Conservation (phyloP, 2,888 invertebrate species). For the Lasioglossum lativentre region DNA sequence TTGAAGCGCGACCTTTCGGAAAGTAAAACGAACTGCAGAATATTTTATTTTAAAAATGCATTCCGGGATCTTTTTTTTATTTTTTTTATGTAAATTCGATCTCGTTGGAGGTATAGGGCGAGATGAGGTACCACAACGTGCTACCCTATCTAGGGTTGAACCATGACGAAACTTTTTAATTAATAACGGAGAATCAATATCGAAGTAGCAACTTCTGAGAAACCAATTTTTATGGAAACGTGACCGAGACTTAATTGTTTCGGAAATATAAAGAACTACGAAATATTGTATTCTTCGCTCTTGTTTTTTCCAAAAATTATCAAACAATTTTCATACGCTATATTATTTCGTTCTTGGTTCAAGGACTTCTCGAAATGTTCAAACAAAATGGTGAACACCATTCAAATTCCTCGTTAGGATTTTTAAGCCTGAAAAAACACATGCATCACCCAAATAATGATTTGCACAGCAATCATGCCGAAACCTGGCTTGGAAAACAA, state of each 20-base stretch:
- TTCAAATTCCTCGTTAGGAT: neutral
- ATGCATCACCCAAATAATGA: neutral
- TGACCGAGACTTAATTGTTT: neutral
- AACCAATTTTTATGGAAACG: neutral
- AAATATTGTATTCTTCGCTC: neutral
- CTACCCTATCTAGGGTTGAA: neutral
- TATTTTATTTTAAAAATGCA: conserved; percentile 1
- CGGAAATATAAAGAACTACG: neutral
- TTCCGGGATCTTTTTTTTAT: neutral
- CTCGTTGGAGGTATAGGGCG: neutral
- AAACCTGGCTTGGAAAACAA: neutral
- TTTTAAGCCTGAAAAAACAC: neutral
- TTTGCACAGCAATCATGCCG: neutral
- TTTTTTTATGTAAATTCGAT: neutral
- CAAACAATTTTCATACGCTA: neutral
- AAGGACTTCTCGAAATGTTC: neutral
- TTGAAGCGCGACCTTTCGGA: neutral
- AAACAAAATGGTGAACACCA: no score
- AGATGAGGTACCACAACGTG: neutral
- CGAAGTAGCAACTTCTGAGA: neutral
- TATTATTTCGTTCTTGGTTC: neutral
- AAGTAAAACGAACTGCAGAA: neutral
- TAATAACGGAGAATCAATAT: conserved; percentile 7
- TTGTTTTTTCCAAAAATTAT: neutral
- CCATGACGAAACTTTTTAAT: conserved; percentile 2